Evolutionary conservation across 2,888 invertebrate genomes (phyloP).

Genomic region (Amblyjoppa proteus): DNA sequence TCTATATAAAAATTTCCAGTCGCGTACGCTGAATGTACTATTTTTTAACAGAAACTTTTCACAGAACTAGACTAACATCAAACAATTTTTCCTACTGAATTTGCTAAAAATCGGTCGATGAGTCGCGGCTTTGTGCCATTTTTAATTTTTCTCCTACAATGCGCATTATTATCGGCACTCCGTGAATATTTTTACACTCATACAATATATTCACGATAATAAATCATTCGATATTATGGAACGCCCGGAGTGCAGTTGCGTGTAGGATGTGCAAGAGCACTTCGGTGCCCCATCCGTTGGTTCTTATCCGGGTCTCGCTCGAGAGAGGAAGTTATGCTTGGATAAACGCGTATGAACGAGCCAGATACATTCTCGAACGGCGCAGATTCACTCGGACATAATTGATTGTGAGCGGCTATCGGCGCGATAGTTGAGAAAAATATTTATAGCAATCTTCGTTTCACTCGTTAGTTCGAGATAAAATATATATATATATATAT

Average conservation of each 20-base stretch:
- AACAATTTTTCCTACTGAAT: too few species aligned
- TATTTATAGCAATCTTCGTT: conserved; percentile 17
- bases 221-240: conserved; percentile 57
- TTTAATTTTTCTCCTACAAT: conserved; percentile 19
- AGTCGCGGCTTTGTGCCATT: neutral
- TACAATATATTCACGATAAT: conserved; percentile 44
- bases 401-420: conserved; percentile 20
- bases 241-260: conserved; percentile 60
- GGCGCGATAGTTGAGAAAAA: conserved; percentile 26
- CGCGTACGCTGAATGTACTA: too few species aligned
- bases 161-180: conserved; percentile 18
- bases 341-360: conserved; percentile 44
- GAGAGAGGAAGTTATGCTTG: conserved; percentile 54
- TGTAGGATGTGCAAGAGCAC: conserved; percentile 59
- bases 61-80: too few species aligned
- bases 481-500: neutral
- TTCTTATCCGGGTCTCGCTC: conserved; percentile 46
- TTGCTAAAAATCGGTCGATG: neutral
- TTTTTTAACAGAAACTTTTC: too few species aligned
- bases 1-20: too few species aligned
- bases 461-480: neutral
- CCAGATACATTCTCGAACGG: conserved; percentile 35
- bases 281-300: conserved; percentile 50
- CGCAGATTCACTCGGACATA: conserved; percentile 32
- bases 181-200: conserved; percentile 1